phyloP scores from a whole-genome alignment of 2,888 invertebrate species.

The Dicyrtomina minuta region DNA sequence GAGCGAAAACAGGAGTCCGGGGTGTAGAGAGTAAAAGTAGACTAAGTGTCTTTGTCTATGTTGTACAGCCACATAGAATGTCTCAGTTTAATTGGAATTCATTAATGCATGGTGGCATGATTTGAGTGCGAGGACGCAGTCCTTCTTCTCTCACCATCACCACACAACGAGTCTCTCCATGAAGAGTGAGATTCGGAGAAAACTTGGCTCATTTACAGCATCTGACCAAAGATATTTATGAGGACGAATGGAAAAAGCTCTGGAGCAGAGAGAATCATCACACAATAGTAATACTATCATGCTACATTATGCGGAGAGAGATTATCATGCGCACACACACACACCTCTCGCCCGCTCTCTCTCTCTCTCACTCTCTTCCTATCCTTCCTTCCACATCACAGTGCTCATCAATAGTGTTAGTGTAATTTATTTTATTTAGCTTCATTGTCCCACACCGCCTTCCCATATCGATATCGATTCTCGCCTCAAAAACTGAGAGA shows the following conservation, averaged over 20 bases:
- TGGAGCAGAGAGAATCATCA: not conserved
- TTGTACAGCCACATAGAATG: not conserved
- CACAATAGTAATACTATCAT: too few relatives aligned
- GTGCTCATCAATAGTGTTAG: not conserved
- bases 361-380: not conserved
- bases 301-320: too few relatives aligned
- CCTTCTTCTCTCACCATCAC: not conserved
- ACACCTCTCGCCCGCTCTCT: too few relatives aligned
- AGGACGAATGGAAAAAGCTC: not conserved
- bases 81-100: constrained; percentile 14
- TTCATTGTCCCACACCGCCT: too few relatives aligned
- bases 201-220: too few relatives aligned
- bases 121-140: not conserved
- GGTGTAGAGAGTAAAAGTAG: too few relatives aligned
- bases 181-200: not conserved
- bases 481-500: too few relatives aligned
- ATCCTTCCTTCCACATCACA: not conserved
- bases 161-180: not conserved
- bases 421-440: not conserved
- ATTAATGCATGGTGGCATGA: not conserved
- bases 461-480: too few relatives aligned
- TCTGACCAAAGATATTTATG: too few relatives aligned
- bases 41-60: not conserved
- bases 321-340: too few relatives aligned
- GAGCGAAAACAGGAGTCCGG: too few relatives aligned